Conservation (phyloP, 2,888 invertebrate species). For the Scaptomyza cyrtandrae region DNA sequence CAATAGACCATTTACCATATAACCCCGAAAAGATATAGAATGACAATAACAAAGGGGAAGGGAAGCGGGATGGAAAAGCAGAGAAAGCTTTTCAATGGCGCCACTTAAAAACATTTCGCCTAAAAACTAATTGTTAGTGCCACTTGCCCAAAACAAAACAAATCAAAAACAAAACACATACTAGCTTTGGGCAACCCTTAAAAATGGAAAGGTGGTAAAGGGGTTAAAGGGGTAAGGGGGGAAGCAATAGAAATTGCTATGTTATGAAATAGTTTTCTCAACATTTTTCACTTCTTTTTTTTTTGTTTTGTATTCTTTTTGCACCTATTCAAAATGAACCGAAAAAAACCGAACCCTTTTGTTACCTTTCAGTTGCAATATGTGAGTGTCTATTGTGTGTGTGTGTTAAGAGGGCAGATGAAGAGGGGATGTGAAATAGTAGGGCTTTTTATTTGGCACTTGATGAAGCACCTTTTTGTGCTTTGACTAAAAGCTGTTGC, state of each 20-base stretch:
- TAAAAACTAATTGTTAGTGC: constrained; percentile 58
- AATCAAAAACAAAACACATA: background rate
- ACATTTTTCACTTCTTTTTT: constrained; percentile 5
- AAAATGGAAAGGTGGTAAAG: too few relatives aligned
- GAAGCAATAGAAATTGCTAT: constrained; percentile 16
- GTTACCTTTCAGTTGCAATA: constrained; percentile 40
- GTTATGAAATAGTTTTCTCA: constrained; percentile 47
- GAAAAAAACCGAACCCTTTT: constrained; percentile 47
- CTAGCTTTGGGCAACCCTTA: background rate
- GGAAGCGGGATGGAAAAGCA: background rate
- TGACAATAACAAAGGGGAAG: background rate
- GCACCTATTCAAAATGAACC: constrained; percentile 34
- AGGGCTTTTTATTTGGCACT: constrained; percentile 15
- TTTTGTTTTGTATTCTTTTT: constrained; percentile 23
- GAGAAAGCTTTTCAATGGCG: constrained; percentile 7
- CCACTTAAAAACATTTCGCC: constrained; percentile 46
- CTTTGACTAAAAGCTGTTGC: constrained; percentile 50
- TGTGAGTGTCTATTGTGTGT: constrained; percentile 17
- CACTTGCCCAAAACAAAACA: constrained; percentile 15
- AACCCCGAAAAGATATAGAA: constrained; percentile 7
- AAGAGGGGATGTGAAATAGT: too few relatives aligned
- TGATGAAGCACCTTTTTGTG: constrained; percentile 37
- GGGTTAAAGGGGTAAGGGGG: too few relatives aligned
- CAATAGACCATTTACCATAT: constrained; percentile 35
- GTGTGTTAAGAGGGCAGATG: background rate